phyloP scores from a whole-genome alignment of 2,113 vertebrate genomes.

The Todiramphus saurophagus region DNA sequence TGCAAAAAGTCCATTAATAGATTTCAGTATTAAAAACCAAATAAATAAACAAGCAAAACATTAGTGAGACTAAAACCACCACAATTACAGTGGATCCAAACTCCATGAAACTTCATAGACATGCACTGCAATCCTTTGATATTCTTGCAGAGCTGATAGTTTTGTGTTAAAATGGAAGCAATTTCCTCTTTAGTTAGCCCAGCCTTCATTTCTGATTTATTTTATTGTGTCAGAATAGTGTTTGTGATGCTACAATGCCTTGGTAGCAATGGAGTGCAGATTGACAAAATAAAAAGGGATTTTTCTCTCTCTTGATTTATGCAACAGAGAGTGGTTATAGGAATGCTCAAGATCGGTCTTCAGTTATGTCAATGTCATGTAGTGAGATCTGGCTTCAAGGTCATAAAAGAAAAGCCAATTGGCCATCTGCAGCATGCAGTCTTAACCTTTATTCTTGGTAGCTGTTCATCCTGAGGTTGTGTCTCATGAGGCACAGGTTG shows the following conservation, averaged over 20 bases:
- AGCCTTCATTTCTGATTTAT: not conserved
- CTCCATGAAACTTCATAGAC: not conserved
- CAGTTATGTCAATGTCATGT: not conserved
- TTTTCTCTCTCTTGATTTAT: not conserved
- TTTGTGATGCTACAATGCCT: not conserved
- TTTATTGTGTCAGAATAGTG: not conserved
- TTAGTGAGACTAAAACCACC: not conserved
- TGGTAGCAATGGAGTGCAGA: not conserved
- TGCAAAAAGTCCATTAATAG: not conserved
- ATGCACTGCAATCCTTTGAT: not conserved
- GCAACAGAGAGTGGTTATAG: not conserved
- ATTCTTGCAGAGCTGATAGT: not conserved
- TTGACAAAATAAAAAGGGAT: not conserved
- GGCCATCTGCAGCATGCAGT: not conserved
- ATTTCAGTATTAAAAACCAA: not conserved
- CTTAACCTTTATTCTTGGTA: not conserved
- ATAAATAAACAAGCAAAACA: too few species aligned
- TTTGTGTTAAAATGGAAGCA: not conserved
- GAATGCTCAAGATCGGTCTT: not conserved
- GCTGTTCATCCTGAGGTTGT: not conserved
- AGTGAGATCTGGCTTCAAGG: not conserved
- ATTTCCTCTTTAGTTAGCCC: not conserved
- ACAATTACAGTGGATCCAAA: not conserved
- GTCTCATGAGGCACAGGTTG: not conserved
- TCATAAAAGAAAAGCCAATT: not conserved